These are phyloP conservation scores for Turdus rufiventris DNA, from an alignment of 2,113 vertebrate species.

Conservation along the genomic window DNA sequence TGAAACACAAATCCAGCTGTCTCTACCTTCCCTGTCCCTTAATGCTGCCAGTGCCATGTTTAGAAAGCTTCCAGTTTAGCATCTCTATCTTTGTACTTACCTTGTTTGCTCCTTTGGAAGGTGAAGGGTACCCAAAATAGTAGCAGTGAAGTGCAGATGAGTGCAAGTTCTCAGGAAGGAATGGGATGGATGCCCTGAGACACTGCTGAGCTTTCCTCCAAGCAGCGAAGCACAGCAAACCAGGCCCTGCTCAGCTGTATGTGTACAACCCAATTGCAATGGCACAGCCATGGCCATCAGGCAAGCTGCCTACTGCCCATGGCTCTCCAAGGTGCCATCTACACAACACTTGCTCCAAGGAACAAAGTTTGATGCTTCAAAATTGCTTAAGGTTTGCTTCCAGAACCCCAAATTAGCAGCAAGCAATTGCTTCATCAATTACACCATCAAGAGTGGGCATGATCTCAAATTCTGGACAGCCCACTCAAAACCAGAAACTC, in stretches of 20 bases:
- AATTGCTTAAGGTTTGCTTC: not conserved
- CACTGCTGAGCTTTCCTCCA: not conserved
- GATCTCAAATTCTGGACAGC: not conserved
- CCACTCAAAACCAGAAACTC: not conserved
- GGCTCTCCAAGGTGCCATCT: not conserved
- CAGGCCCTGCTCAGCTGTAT: accelerated
- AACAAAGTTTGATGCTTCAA: not conserved
- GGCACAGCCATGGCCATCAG: accelerated
- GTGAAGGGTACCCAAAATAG: not conserved
- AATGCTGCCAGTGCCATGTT: not conserved
- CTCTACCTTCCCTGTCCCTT: not conserved
- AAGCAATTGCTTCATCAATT: not conserved
- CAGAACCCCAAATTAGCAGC: not conserved
- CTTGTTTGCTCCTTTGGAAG: not conserved
- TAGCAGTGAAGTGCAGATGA: not conserved
- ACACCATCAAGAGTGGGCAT: not conserved
- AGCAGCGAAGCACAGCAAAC: not conserved
- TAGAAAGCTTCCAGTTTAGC: not conserved
- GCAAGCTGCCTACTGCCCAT: not conserved
- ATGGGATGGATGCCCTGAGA: not conserved
- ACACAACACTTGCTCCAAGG: not conserved
- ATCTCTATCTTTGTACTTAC: not conserved
- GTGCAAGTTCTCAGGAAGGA: not conserved
- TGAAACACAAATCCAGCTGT: not conserved
- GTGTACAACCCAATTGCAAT: accelerated